Conservation (phyloP, 2,797 vertebrate genomes). For the Acanthiza pusilla region DNA sequence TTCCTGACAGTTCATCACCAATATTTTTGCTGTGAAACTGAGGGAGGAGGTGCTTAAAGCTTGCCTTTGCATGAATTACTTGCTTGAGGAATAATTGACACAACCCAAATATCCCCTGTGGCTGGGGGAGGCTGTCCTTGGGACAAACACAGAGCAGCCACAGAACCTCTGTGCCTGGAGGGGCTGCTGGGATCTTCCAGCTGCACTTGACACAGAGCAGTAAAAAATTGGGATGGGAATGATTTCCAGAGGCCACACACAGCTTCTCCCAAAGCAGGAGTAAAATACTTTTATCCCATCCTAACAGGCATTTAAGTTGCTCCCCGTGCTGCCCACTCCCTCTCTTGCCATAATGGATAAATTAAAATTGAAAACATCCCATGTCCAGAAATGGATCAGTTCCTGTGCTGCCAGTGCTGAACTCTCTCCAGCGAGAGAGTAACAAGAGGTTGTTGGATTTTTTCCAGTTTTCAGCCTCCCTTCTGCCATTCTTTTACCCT, state of each 20-base stretch:
- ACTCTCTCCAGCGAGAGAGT: neutral
- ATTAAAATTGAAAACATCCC: rapidly evolving
- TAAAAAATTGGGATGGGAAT: neutral
- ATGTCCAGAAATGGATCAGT: neutral
- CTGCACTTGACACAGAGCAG: neutral
- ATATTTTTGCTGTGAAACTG: neutral
- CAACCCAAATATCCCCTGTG: neutral
- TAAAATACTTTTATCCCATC: neutral
- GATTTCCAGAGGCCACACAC: neutral
- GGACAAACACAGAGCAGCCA: neutral
- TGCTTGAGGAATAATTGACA: neutral
- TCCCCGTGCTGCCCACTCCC: neutral
- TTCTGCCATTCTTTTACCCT: neutral
- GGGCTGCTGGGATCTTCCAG: neutral
- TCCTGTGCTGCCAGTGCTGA: neutral
- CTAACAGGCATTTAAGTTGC: neutral
- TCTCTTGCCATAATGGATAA: neutral
- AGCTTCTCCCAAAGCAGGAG: neutral
- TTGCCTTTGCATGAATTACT: neutral
- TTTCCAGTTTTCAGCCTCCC: neutral
- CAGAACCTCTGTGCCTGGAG: neutral
- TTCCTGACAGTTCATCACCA: neutral
- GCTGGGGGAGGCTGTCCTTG: neutral
- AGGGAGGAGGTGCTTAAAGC: neutral
- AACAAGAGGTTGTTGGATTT: rapidly evolving